phyloP scores from a whole-genome alignment of 2,797 vertebrate species.

The Bufotes viridis region DNA sequence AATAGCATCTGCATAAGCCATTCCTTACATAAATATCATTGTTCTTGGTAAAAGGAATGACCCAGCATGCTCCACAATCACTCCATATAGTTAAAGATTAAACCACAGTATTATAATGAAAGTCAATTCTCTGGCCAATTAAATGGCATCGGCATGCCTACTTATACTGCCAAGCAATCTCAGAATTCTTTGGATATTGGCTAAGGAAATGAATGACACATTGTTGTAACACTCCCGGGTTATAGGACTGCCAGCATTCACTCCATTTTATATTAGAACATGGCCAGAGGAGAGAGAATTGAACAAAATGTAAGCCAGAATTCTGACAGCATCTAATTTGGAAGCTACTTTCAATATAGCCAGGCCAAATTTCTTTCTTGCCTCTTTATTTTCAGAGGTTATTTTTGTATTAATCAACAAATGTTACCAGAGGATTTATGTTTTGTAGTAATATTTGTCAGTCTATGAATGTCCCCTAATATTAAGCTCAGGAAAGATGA shows the following conservation, averaged over 20 bases:
- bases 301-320: conserved; percentile 28
- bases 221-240: conserved; percentile 44
- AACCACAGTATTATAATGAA: conserved; percentile 35
- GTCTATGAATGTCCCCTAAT: conserved; percentile 1
- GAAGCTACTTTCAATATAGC: neutral
- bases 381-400: neutral
- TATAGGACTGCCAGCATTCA: conserved; percentile 39
- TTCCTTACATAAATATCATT: conserved; percentile 12
- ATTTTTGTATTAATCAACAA: conserved; percentile 17
- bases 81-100: conserved; percentile 16
- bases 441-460: conserved; percentile 11
- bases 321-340: conserved; percentile 42
- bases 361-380: neutral
- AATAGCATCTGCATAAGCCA: conserved; percentile 6
- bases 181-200: conserved; percentile 51
- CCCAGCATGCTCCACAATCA: conserved; percentile 3
- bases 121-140: conserved; percentile 37
- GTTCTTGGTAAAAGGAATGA: neutral
- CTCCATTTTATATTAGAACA: conserved; percentile 33
- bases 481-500: neutral
- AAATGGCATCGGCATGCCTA: conserved; percentile 28
- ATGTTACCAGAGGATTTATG: neutral
- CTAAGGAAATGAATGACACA: conserved; percentile 55
- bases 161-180: conserved; percentile 53
- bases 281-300: conserved; percentile 32